A percentile compares a stretch with the other conserved stretches of the same genome.
phyloP scores from a whole-genome alignment of 2,888 invertebrate genomes.

The Flabesymbios commensalis region DNA sequence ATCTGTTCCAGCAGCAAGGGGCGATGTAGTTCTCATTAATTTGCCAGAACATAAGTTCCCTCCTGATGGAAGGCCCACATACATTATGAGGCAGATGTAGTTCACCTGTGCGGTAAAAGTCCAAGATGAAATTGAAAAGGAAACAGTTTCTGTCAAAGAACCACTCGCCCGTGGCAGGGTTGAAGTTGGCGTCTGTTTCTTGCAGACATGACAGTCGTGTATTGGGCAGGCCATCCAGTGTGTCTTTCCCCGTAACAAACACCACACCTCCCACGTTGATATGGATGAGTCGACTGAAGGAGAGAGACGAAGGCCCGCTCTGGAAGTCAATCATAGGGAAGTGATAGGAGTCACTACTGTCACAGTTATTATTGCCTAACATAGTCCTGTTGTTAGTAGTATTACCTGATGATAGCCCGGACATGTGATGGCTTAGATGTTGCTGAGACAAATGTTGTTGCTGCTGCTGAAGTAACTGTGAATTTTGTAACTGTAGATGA shows the following conservation, averaged over 20 bases:
- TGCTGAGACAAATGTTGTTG: neutral
- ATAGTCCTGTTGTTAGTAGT: no score
- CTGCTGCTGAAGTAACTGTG: neutral
- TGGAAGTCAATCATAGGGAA: neutral
- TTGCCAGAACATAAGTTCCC: slow-evolving; percentile 45
- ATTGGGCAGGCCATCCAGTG: slow-evolving; percentile 27
- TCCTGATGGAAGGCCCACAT: slow-evolving; percentile 41
- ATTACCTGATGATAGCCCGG: no score
- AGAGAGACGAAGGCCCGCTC: neutral
- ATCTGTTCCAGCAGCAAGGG: slow-evolving; percentile 42
- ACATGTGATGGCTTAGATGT: no score
- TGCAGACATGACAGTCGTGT: slow-evolving; percentile 28
- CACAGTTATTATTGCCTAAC: neutral
- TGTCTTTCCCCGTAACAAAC: slow-evolving; percentile 25
- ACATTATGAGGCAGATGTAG: slow-evolving; percentile 44
- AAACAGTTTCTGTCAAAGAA: slow-evolving; percentile 44
- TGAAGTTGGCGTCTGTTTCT: slow-evolving; percentile 24
- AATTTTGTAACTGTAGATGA: neutral
- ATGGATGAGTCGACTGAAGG: slow-evolving; percentile 21
- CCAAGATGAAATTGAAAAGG: slow-evolving; percentile 40
- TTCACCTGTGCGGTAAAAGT: slow-evolving; percentile 39
- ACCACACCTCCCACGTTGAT: slow-evolving; percentile 31
- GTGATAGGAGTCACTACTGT: neutral
- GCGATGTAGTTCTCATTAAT: slow-evolving; percentile 38
- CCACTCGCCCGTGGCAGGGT: slow-evolving; percentile 28